Conservation (phyloP, 2,797 vertebrate genomes). For the Brachymystax lenok region DNA sequence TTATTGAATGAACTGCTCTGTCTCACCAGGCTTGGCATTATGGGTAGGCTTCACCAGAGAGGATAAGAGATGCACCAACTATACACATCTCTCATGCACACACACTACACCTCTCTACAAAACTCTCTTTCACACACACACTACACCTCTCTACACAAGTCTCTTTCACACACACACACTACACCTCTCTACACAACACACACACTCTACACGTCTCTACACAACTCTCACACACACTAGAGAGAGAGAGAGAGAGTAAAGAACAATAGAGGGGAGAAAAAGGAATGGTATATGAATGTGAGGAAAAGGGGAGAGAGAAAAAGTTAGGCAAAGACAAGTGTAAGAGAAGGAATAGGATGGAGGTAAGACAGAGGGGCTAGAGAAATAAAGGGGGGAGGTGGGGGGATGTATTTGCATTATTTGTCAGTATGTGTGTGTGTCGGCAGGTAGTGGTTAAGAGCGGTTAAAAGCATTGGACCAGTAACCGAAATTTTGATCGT, state of each 20-base stretch:
- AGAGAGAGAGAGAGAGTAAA: not conserved
- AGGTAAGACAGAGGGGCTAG: not conserved
- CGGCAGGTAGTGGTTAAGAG: too few species aligned
- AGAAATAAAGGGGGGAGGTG: constrained; percentile 11
- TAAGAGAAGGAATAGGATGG: constrained; percentile 19
- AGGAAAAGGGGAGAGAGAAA: constrained; percentile 39
- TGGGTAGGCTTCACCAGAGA: constrained; percentile 72
- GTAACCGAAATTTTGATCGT: too few species aligned
- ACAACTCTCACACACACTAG: not conserved
- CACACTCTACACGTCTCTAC: too few species aligned
- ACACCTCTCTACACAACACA: too few species aligned
- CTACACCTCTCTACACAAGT: not conserved
- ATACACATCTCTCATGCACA: not conserved
- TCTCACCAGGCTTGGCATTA: constrained; percentile 86
- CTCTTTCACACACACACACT: too few species aligned
- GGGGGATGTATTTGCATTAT: constrained; percentile 50
- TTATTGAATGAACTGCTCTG: constrained; percentile 97
- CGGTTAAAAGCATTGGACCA: too few species aligned
- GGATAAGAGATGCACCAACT: constrained; percentile 58
- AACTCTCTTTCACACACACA: constrained; percentile 34
- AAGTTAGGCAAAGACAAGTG: constrained; percentile 18
- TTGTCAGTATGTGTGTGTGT: constrained; percentile 31
- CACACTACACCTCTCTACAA: constrained; percentile 26
- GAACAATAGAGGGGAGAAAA: constrained; percentile 58
- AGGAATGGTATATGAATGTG: constrained; percentile 22